These are phyloP conservation scores for Phorcus lineatus DNA, from an alignment of 2,888 invertebrate genomes.

Conservation along the genomic window DNA sequence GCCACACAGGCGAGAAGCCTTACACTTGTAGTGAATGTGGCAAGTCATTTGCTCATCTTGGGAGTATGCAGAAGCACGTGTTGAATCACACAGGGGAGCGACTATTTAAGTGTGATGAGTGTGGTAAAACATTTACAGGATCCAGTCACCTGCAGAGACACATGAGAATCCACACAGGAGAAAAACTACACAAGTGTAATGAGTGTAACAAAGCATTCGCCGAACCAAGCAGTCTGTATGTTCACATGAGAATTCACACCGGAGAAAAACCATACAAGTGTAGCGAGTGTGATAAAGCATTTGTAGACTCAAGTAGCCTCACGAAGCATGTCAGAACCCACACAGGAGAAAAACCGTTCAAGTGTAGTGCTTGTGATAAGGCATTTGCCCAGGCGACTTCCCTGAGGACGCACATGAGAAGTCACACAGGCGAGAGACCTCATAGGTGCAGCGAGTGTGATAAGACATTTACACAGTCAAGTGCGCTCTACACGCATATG, in stretches of 20 bases:
- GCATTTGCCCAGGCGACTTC: constrained; percentile 35
- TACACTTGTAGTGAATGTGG: no score
- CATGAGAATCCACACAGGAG: not conserved
- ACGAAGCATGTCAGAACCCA: constrained; percentile 44
- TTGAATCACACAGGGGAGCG: not conserved
- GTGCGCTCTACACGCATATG: not conserved
- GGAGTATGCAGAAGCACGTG: no score
- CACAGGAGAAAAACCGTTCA: constrained; percentile 39
- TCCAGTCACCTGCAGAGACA: not conserved
- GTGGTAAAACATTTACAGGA: not conserved
- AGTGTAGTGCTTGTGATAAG: constrained; percentile 27
- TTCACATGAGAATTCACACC: constrained; percentile 15
- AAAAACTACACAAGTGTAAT: not conserved
- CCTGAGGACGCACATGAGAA: constrained; percentile 21
- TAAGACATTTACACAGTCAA: not conserved
- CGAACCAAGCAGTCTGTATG: constrained; percentile 24
- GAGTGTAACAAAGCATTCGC: not conserved
- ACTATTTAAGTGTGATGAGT: not conserved
- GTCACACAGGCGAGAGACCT: not conserved
- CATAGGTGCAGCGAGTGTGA: not conserved
- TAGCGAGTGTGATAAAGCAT: constrained; percentile 41
- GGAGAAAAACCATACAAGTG: constrained; percentile 37
- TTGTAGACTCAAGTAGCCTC: constrained; percentile 40
- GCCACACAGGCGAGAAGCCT: no score
- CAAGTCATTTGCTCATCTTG: no score